phyloP scores from a whole-genome alignment of 2,113 vertebrate genomes.

The Scolopax mira region DNA sequence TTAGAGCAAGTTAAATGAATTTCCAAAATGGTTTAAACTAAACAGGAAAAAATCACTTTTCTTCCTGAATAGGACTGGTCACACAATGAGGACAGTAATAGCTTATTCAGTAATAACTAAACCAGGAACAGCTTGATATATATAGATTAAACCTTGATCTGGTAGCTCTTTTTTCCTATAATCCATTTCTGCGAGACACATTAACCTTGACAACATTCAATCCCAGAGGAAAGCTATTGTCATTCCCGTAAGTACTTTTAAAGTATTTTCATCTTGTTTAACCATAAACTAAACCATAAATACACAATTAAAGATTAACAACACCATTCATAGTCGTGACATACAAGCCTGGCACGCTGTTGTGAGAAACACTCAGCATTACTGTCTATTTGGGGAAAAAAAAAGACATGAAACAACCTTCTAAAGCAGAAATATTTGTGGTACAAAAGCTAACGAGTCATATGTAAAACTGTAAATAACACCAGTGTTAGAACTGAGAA shows the following conservation, averaged over 20 bases:
- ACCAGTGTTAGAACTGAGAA: not conserved
- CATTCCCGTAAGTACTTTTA: not conserved
- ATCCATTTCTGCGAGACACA: not conserved
- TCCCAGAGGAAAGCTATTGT: constrained; percentile 3
- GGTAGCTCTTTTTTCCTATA: not conserved
- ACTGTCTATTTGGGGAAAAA: not conserved
- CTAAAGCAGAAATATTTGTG: not conserved
- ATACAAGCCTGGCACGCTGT: not conserved
- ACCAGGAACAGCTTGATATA: not conserved
- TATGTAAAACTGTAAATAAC: not conserved
- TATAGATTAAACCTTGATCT: not conserved
- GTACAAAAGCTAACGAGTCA: not conserved
- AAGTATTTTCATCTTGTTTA: not conserved
- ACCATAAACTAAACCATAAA: constrained; percentile 35
- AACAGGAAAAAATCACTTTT: not conserved
- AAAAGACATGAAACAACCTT: no score
- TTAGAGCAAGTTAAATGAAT: not conserved
- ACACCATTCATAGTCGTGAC: not conserved
- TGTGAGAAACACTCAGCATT: not conserved
- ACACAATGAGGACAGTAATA: not conserved
- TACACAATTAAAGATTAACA: constrained; percentile 17
- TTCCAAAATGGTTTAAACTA: not conserved
- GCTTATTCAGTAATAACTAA: not conserved
- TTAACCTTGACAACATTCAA: not conserved
- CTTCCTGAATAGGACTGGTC: not conserved